These are phyloP conservation scores for Telmatherina bonti DNA, from an alignment of 2,797 vertebrate species.

Conservation along the genomic window DNA sequence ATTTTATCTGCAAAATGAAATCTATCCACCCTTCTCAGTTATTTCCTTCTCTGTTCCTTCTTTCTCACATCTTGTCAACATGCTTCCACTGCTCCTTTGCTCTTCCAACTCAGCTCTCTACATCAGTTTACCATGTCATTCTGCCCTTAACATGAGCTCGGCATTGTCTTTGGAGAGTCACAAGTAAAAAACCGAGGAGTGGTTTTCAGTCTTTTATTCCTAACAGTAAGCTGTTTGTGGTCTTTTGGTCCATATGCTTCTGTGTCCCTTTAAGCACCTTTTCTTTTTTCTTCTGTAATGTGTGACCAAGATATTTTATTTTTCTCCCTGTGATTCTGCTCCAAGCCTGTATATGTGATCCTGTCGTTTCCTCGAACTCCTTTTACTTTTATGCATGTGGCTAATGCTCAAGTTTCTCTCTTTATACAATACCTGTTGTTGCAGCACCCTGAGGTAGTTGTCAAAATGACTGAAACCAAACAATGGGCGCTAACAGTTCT, in stretches of 20 bases:
- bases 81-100: constrained; percentile 27
- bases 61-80: constrained; percentile 6
- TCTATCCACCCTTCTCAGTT: constrained; percentile 3
- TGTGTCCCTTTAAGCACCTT: constrained; percentile 39
- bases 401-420: constrained; percentile 18
- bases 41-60: neutral
- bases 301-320: constrained; percentile 12
- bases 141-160: constrained; percentile 17
- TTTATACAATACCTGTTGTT: constrained; percentile 30
- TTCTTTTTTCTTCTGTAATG: constrained; percentile 27
- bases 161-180: constrained; percentile 34
- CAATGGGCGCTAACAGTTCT: constrained; percentile 4
- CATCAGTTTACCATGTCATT: constrained; percentile 16
- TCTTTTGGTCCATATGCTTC: constrained; percentile 32
- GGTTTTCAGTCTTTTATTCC: constrained; percentile 49
- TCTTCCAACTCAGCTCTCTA: constrained; percentile 37
- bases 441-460: constrained; percentile 30
- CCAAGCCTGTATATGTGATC: neutral
- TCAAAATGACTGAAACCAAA: constrained; percentile 53
- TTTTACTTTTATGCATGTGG: constrained; percentile 29
- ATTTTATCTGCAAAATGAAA: constrained; percentile 29
- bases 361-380: neutral
- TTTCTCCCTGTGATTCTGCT: constrained; percentile 21
- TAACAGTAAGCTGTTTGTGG: constrained; percentile 36
- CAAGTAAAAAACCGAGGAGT: constrained; percentile 34